Base-by-base conservation (phyloP, 2,797 vertebrate genomes). In the Gymnoscopelus microlampas region DNA sequence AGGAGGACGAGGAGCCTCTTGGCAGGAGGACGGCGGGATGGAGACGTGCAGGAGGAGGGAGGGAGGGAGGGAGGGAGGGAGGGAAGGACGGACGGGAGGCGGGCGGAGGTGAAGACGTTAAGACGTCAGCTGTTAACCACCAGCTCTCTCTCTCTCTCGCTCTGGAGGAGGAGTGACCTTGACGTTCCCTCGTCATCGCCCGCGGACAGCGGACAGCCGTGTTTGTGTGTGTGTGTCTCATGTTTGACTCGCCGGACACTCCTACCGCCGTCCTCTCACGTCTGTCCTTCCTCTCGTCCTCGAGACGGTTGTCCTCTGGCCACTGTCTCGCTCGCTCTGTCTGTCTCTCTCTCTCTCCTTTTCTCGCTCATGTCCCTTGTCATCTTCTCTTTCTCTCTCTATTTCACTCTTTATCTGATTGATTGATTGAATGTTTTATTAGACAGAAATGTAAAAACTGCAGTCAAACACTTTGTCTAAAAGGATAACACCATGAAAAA, bases 111-210 rank as follows among this genome's bases (percentile, higher is more conserved):
- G 90, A 92, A 95, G 95, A 85, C 79, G 77, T 90, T 89, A 10
- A 82, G 80, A 81, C 72, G 71, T 84, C 79, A 76, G 82, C 94
- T 93, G 94, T 96, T 95, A 96, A 91, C 39, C 8, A 9, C 8
- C 39, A 10, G 39, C 54, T 6, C 8, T 5, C 53, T 32, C 32
- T 23, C 24, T 39, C 5, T 66, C 66, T 55, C 65, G 55, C 63
- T 19, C 19, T 19, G 19, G 19, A 39, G 6, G 35, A 39, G 7
- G 7, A 44, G 39, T 44, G 39, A 44, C 39, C 39, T 44, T 44
- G 39, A 44, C 5, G 39, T 39, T 19, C 19, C 35, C 35, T 39
- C 35, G 35, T 39, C 35, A 39, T 6, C 7, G 35, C 35, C 35
- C 19, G 19, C 19, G 35, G 7, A 2, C 35, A 7, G 7, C 35